A percentile compares a stretch with the other conserved stretches of the same genome.
Conservation (phyloP, 2,888 invertebrate genomes). For the Apamea monoglypha region DNA sequence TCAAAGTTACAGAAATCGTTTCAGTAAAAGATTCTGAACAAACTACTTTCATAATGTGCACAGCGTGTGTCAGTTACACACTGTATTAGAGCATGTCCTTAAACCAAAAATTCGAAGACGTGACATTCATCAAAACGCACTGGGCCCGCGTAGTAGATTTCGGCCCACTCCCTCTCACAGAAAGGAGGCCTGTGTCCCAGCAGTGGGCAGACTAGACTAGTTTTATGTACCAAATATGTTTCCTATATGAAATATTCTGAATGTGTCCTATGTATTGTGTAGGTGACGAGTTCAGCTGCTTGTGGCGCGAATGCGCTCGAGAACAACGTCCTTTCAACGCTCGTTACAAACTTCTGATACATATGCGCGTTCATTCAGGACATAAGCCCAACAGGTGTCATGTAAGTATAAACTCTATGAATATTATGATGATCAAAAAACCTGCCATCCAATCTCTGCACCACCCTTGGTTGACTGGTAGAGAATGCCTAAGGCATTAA, state of each 20-base stretch:
- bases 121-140: not conserved
- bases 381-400: constrained; percentile 99
- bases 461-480: too few species aligned
- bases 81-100: not conserved
- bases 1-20: too few species aligned
- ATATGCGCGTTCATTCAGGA: constrained; percentile 99
- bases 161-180: not conserved
- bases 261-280: constrained; percentile 4
- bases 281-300: constrained; percentile 97
- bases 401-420: constrained; percentile 92
- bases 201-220: too few species aligned
- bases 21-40: too few species aligned
- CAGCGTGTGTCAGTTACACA: too few species aligned
- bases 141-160: not conserved
- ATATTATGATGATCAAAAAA: not conserved
- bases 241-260: not conserved
- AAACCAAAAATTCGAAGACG: not conserved
- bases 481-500: too few species aligned
- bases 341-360: constrained; percentile 98
- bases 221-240: not conserved
- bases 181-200: not conserved
- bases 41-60: too few species aligned
- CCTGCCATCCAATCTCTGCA: too few species aligned
- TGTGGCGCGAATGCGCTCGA: constrained; percentile 98
- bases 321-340: constrained; percentile 98